Evolutionary conservation across 2,797 vertebrate genomes (phyloP), one percentile per base, ranked within the genome.

Genomic region (Limnodromus scolopaceus): DNA sequence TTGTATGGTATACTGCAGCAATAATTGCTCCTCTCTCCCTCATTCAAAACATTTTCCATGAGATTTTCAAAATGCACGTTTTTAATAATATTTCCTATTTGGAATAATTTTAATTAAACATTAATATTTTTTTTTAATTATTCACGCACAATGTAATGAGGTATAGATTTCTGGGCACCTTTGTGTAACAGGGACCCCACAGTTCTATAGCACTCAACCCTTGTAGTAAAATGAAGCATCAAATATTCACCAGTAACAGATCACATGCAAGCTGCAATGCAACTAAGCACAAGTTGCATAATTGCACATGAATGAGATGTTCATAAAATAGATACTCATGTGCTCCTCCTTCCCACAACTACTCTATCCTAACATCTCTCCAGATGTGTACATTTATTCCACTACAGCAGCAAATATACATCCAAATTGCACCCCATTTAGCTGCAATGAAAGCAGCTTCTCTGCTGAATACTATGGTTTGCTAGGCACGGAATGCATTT

Each of bases 331-430:
- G 55, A 76, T 30, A 57, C 16, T 94, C 80, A 70, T 53, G 39
- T 2, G 1, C 16, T 86, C 66, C 93, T 93, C 46, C 84, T 86
- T 90, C 93, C 88, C 83, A 87, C 30, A 70, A 84, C 83, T 51
- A 43, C 92, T 94, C 68, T 39, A 74, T 19, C 30, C 61, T 87
- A 80, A 13, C 74, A 69, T 88, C 57, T 76, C 82, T 91, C 92
- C 87, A 97, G 92, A 95, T 93, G 85, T 20, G 24, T 43, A 68
- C 75, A 51, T 82, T 92, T 87, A 87, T 92, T 77, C 63, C 61
- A 54, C 46, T 39, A 58, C 13, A 84, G 78, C 68, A 93, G 84
- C 63, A 96, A 83, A 89, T 77, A 93, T 8, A 41, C 9, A 60
- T 32, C 85, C 55, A 93, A 90, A 95, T 54, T 93, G 90, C 60